Base-by-base conservation (phyloP, 2,797 vertebrate genomes). In the Cirrhinus mrigala region DNA sequence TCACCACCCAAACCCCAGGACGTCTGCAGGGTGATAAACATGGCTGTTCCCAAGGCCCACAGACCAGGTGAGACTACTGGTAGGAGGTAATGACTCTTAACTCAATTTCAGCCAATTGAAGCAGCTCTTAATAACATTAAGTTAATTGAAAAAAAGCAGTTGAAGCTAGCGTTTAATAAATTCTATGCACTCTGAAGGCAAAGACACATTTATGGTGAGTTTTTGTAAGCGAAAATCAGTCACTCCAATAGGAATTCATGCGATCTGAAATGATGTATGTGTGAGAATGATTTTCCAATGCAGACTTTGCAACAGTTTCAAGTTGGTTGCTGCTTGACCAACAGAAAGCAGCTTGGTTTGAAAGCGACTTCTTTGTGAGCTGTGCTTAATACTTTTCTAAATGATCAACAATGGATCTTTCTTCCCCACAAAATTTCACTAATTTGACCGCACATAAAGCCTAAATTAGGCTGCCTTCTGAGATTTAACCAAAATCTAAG, bases 1-100 rank as follows among this genome's bases (percentile, higher is more conserved):
- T 99, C 98, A 27, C 98, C 98, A 1, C 98, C 98, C 60, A 98
- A 98, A 94, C 98, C 98, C 93, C 98, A 99, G 95, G 98, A 99
- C 16, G 97, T 96, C 91, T 98, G 97, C 85, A 93, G 98, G 83
- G 97, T 98, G 92, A 96, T 93, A 93, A 99, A 98, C 94, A 99
- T 99, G 98, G 98, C 97, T 0, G 97, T 97, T 85, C 98, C 98
- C 88, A 99, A 99, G 96, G 98, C 98, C 69, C 98, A 99, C 92
- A 96, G 98, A 94, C 98, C 98, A 96, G 98, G 98, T 99, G 94
- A 97, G 60, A 48, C 9, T 10, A n/a, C 50, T 56, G 48, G 16
- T 52, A 24, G 16, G 24, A 74, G 48, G 24, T 33, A 52, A 75
- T 33, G 24, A 75, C 27, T 50, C 24, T 10, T 6, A 29, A 75